Evolutionary conservation across 2,888 invertebrate species (phyloP), one percentile per base, ranked within the genome.

Genomic region (Idaea biselata): DNA sequence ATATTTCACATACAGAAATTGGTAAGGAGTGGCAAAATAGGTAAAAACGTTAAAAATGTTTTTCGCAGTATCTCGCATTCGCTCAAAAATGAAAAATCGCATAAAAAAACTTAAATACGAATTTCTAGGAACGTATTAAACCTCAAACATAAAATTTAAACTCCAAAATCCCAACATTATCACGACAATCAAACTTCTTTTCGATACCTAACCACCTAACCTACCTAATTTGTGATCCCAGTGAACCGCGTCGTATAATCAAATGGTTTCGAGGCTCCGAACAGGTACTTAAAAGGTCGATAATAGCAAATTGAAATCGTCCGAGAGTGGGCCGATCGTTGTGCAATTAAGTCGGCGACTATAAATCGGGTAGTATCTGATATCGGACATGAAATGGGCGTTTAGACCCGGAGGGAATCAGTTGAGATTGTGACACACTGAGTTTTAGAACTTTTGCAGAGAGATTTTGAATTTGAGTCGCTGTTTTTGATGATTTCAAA

Each of bases 381-480:
- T 86, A 81, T 80, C 79, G 77, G 80, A 91, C 91, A 91, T 88
- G 91, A 80, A 91, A 91, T 88, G 88, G 91, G 90, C 91, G 91
- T 87, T 80, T 79, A 79, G 80, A 71, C 80, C 78, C 79, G 71
- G 79, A 79, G 83, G 82, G 78, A 66, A 70, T 73, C 64, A 65
- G 58, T 69, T 61, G 64, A 61, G 70, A 58, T 31, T 44, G 69
- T 32, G 77, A 56, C 64, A 77, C 74, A 82, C 68, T 64, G 71
- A 63, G 82, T 62, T 60, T 58, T 63, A 57, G 6, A 31, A 61
- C 8, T 44, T 44, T 44, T 44, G 3, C 11, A 7, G 14, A 14
- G 44, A 44, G 11, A 44, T 1, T 32, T 32, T 32, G 4, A 32
- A 32, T 32, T 44, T 5, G 11, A 44, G 25, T 25, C 25, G 25